phyloP scores from a whole-genome alignment of 1,140 invertebrate genomes.

The Heliconius himera region DNA sequence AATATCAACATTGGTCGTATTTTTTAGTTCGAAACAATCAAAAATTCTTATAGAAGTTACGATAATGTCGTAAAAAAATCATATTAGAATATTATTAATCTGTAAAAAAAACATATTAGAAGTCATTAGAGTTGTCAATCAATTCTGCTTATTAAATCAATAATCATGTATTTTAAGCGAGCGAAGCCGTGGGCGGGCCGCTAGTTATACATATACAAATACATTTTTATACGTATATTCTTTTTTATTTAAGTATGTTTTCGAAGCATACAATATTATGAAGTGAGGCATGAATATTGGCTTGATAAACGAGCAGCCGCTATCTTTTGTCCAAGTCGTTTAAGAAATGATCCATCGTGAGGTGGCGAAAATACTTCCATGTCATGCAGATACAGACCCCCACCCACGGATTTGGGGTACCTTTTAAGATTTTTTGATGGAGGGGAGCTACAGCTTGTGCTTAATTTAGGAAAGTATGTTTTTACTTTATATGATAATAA shows the following conservation, averaged over 20 bases:
- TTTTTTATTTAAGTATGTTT: constrained; percentile 19
- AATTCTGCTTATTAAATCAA: too few species aligned
- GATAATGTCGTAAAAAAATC: too few species aligned
- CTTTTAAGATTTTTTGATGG: constrained; percentile 21
- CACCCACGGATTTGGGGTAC: constrained; percentile 19
- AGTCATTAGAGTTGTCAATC: too few species aligned
- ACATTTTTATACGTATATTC: not conserved
- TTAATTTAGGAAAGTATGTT: not conserved
- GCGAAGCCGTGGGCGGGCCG: too few species aligned
- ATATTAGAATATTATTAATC: too few species aligned
- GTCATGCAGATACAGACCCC: constrained; percentile 31
- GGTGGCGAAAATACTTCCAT: constrained; percentile 38
- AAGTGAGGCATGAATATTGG: constrained; percentile 39
- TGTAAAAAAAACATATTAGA: too few species aligned
- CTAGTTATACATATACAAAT: not conserved
- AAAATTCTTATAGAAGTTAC: too few species aligned
- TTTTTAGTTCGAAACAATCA: too few species aligned
- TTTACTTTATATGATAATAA: too few species aligned
- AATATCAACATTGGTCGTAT: too few species aligned
- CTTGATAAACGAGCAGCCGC: constrained; percentile 40
- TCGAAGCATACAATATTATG: constrained; percentile 33
- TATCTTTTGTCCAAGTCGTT: constrained; percentile 47
- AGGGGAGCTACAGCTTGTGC: not conserved
- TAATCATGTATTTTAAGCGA: too few species aligned
- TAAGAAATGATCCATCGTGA: constrained; percentile 40